Percentiles rank a stretch among this genome's conserved stretches.
Evolutionary conservation across 2,113 vertebrate species (phyloP).

Genomic region (Hippolais icterina): DNA sequence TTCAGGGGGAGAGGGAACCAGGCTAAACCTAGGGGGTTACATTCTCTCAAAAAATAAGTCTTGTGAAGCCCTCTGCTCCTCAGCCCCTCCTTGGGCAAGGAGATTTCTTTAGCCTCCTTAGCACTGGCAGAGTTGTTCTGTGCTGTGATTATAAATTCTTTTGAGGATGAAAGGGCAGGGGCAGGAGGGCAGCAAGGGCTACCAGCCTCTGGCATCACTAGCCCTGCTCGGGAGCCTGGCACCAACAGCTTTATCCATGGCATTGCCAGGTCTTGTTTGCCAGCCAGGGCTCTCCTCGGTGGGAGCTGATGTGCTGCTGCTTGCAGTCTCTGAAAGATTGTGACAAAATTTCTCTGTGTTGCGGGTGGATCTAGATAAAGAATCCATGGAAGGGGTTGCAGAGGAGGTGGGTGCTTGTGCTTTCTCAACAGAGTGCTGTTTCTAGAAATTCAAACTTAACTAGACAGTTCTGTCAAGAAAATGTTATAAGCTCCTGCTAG

Average conservation of each 20-base stretch:
- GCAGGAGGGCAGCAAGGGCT: not conserved
- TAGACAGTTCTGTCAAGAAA: conserved; percentile 3
- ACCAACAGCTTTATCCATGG: not conserved
- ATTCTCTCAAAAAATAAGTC: not conserved
- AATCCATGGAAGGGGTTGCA: not conserved
- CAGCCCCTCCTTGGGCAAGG: not conserved
- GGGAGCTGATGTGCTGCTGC: not conserved
- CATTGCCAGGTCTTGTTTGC: not conserved
- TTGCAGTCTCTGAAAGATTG: not conserved
- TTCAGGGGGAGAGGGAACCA: not conserved
- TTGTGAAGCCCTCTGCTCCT: not conserved
- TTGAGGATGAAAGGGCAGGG: not conserved
- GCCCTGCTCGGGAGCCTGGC: fast-evolving
- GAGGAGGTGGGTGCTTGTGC: not conserved
- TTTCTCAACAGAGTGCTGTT: not conserved
- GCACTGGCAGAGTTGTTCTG: not conserved
- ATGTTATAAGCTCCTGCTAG: not conserved
- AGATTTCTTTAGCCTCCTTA: not conserved
- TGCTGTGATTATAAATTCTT: fast-evolving
- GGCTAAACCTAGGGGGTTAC: not conserved
- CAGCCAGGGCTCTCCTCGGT: not conserved
- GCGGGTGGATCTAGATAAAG: not conserved
- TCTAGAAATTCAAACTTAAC: conserved; percentile 22
- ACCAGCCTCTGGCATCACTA: not conserved
- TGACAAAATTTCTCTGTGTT: not conserved